Evolutionary conservation across 2,888 invertebrate genomes (phyloP).

Genomic region (Chrysolina americana): DNA sequence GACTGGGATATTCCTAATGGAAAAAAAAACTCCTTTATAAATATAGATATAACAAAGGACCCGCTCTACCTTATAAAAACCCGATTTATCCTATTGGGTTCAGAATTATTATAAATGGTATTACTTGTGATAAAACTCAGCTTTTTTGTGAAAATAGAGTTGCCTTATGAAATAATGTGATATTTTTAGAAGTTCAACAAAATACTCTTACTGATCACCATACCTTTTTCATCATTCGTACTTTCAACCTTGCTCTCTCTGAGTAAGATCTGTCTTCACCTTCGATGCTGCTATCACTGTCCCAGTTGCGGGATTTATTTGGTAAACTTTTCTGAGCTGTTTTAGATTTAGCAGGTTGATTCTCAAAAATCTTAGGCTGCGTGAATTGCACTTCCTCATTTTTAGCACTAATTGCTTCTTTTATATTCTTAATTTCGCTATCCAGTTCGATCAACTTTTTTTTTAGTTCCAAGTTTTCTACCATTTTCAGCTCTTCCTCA

Average conservation of each 20-base stretch:
- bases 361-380: neutral
- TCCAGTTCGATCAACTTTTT: neutral
- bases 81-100: too few species aligned
- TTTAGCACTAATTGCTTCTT: neutral
- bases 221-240: conserved; percentile 23
- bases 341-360: neutral
- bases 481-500: neutral
- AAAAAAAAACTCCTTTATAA: too few species aligned
- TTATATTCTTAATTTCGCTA: neutral
- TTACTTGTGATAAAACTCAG: too few species aligned
- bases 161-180: too few species aligned
- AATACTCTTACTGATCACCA: too few species aligned
- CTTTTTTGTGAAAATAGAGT: too few species aligned
- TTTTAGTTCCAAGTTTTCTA: conserved; percentile 10
- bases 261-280: conserved; percentile 27
- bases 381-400: neutral
- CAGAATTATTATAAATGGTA: too few species aligned
- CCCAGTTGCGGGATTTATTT: conserved; percentile 26
- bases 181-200: too few species aligned
- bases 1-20: too few species aligned
- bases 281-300: conserved; percentile 37
- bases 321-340: neutral
- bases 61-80: too few species aligned
- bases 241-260: conserved; percentile 28
- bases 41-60: too few species aligned